A percentile compares a stretch with the other conserved stretches of the same genome.
Evolutionary conservation across 1,140 invertebrate species (phyloP).

Genomic region (Drosophila bifasciata): DNA sequence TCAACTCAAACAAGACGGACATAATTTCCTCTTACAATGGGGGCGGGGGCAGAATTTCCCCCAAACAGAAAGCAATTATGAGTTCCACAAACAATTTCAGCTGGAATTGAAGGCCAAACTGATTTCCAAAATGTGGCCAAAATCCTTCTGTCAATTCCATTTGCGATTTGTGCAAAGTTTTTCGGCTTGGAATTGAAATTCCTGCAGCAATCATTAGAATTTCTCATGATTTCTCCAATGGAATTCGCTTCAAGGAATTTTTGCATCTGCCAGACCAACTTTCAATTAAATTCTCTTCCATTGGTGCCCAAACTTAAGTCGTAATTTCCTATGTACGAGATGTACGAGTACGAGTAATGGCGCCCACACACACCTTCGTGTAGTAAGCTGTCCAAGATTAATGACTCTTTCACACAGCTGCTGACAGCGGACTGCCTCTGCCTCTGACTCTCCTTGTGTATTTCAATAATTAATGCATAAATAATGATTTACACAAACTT

Average conservation of each 20-base stretch:
- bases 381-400: constrained; percentile 48
- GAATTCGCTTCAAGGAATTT: constrained; percentile 22
- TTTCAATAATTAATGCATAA: constrained; percentile 71
- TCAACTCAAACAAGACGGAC: too few relatives aligned
- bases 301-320: constrained; percentile 26
- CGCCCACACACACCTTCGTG: constrained; percentile 13
- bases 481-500: constrained; percentile 68
- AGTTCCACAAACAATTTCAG: constrained; percentile 11
- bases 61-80: neutral
- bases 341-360: constrained; percentile 8
- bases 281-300: constrained; percentile 33
- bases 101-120: constrained; percentile 9
- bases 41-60: neutral
- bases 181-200: constrained; percentile 28
- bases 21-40: too few relatives aligned
- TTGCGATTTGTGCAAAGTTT: constrained; percentile 32
- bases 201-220: constrained; percentile 37
- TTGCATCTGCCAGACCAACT: constrained; percentile 27
- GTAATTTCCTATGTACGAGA: constrained; percentile 41
- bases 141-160: constrained; percentile 31
- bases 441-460: constrained; percentile 21
- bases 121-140: constrained; percentile 11
- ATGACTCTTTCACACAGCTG: constrained; percentile 25
- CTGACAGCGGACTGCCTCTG: constrained; percentile 22
- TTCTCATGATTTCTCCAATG: constrained; percentile 33